A percentile compares a stretch with the other conserved stretches of the same genome.
phyloP scores from a whole-genome alignment of 2,113 vertebrate species.

The Oceanites oceanicus region DNA sequence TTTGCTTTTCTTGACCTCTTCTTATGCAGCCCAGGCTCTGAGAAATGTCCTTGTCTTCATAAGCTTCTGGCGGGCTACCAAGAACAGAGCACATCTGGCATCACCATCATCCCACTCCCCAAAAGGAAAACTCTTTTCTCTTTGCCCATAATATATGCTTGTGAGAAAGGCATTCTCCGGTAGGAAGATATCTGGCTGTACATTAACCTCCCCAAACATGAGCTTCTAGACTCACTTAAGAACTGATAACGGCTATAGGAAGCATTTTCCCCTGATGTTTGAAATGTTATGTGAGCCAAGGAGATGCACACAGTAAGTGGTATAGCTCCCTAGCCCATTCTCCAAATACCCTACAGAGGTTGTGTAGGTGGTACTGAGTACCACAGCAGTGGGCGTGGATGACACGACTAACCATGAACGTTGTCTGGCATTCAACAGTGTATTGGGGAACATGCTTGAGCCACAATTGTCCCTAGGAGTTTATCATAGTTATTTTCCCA shows the following conservation, averaged over 20 bases:
- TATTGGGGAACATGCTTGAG: neutral
- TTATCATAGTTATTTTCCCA: neutral
- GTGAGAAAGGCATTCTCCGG: neutral
- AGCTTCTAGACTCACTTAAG: neutral
- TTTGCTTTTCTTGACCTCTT: neutral
- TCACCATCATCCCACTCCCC: accelerated
- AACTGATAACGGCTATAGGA: neutral
- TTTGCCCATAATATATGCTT: neutral
- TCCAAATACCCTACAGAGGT: neutral
- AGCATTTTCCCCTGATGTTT: neutral
- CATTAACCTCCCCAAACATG: neutral
- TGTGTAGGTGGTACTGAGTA: neutral
- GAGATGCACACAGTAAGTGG: neutral
- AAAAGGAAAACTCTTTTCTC: neutral
- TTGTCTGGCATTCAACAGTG: accelerated
- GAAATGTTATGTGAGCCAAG: neutral
- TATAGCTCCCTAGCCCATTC: neutral
- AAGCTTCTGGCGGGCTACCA: neutral
- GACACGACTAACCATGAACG: neutral
- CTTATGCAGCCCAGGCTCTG: neutral
- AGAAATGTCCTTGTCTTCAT: neutral
- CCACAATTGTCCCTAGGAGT: neutral
- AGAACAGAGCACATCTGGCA: neutral
- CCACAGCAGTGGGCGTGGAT: neutral
- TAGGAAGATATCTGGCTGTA: neutral